Percentiles rank a stretch among this genome's conserved stretches.
Evolutionary conservation across 2,113 vertebrate genomes (phyloP).

Genomic region (Pseudopodoces humilis): DNA sequence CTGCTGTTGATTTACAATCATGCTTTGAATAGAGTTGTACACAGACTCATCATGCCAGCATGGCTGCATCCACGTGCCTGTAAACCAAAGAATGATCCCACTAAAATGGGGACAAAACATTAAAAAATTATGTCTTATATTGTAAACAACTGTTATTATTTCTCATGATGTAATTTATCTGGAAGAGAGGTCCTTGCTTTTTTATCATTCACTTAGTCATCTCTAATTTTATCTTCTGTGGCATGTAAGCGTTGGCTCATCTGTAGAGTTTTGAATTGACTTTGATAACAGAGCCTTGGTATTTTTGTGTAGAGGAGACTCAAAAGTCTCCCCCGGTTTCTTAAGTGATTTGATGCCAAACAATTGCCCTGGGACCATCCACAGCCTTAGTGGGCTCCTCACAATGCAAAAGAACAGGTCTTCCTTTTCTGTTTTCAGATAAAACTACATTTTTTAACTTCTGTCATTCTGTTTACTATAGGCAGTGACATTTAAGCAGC

Average conservation of each 20-base stretch:
- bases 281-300: not conserved
- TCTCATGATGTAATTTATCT: not conserved
- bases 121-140: not conserved
- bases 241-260: not conserved
- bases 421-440: not conserved
- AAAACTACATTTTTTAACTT: not conserved
- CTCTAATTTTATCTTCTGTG: not conserved
- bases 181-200: not conserved
- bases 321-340: not conserved
- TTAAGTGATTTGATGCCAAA: not conserved
- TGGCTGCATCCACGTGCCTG: not conserved
- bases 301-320: not conserved
- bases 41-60: not conserved
- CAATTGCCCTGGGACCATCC: not conserved
- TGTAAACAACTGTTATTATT: not conserved
- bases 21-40: not conserved
- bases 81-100: not conserved
- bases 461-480: not conserved
- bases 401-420: not conserved
- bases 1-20: not conserved
- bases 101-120: not conserved
- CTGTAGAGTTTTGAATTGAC: not conserved
- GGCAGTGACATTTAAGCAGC: slow-evolving; percentile 18
- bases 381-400: not conserved
- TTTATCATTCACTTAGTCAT: not conserved